Conservation (phyloP, 1,140 invertebrate species). For the Meloidogyne hapla region DNA sequence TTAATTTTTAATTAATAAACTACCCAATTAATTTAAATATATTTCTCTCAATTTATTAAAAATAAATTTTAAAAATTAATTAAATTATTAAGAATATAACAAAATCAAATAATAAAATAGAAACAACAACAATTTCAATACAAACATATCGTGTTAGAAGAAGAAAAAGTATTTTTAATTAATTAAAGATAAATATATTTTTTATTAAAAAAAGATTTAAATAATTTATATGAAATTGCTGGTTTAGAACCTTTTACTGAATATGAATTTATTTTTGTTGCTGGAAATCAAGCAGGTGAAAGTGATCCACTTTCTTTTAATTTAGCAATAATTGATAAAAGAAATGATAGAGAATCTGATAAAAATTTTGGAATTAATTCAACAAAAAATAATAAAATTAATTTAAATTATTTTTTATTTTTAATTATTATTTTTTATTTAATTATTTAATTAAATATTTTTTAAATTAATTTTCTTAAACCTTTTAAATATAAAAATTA, state of each 20-base stretch:
- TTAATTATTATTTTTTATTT: neutral
- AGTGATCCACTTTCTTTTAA: constrained; percentile 36
- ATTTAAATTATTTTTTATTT: neutral
- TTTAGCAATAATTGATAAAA: constrained; percentile 4
- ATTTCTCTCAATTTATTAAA: too few relatives aligned
- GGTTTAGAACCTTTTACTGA: constrained; percentile 33
- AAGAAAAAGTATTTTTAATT: constrained; percentile 11
- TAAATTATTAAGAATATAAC: too few relatives aligned
- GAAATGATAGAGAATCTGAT: neutral
- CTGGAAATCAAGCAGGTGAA: constrained; percentile 36
- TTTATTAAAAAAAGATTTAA: constrained; percentile 17
- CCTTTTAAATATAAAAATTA: too few relatives aligned
- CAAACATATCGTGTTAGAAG: neutral
- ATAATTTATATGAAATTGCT: constrained; percentile 34
- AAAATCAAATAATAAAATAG: neutral
- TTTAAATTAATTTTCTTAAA: too few relatives aligned
- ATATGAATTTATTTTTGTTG: constrained; percentile 37
- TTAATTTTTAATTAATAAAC: too few relatives aligned
- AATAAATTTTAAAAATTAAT: too few relatives aligned
- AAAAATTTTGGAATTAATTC: neutral
- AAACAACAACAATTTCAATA: neutral
- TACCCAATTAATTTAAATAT: too few relatives aligned
- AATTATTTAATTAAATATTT: neutral
- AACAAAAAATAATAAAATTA: neutral
- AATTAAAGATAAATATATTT: constrained; percentile 8